Evolutionary conservation across 1,140 invertebrate species (phyloP).

Genomic region (Portunus trituberculatus): DNA sequence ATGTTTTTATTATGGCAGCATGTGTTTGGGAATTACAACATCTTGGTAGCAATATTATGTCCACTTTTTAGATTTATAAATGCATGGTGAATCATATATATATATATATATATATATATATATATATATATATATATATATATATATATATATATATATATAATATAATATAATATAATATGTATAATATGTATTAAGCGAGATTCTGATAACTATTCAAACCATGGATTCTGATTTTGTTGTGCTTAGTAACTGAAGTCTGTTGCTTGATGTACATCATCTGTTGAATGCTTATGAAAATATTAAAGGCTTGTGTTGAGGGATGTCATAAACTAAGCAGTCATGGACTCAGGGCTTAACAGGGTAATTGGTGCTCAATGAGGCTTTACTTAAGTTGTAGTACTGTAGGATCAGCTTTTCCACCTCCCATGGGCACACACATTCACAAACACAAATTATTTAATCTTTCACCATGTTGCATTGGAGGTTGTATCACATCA

Average conservation of each 20-base stretch:
- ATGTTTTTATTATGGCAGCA: background rate
- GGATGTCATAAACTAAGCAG: background rate
- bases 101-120: background rate
- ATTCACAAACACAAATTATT: background rate
- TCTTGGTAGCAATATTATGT: background rate
- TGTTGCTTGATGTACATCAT: too few relatives aligned
- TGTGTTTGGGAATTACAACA: background rate
- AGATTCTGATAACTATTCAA: too few relatives aligned
- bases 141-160: slow-evolving; percentile 37
- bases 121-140: slow-evolving; percentile 40
- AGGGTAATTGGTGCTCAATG: too few relatives aligned
- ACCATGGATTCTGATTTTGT: too few relatives aligned
- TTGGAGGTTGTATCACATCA: too few relatives aligned
- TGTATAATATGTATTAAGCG: slow-evolving; percentile 18
- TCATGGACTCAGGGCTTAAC: background rate
- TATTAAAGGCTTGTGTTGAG: too few relatives aligned
- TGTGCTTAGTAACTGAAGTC: too few relatives aligned
- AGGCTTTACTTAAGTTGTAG: too few relatives aligned
- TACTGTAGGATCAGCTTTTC: background rate
- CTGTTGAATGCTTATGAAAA: too few relatives aligned
- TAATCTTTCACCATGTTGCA: too few relatives aligned
- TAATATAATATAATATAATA: slow-evolving; percentile 41
- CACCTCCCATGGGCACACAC: background rate
- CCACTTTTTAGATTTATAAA: background rate
- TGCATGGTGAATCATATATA: background rate